Percentiles rank a stretch among this genome's conserved stretches.
Conservation (phyloP, 2,888 invertebrate species). For the Malthinus seriepunctatus region DNA sequence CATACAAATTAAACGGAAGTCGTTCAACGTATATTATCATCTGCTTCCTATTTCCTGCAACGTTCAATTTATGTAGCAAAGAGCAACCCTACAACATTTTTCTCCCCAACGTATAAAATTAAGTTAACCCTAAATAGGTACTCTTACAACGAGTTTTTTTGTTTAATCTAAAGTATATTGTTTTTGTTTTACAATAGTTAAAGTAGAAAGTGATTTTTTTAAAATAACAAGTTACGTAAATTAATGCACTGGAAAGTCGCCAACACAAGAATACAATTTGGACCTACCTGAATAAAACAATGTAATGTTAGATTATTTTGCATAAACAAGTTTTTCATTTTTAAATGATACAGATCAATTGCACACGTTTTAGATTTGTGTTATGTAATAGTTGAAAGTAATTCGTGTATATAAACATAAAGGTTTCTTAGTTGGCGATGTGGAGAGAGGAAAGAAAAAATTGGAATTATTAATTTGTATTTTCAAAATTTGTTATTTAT, state of each 20-base stretch:
- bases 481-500: neutral
- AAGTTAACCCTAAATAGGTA: neutral
- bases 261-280: conserved; percentile 4
- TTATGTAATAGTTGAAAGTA: conserved; percentile 2
- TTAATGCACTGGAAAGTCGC: conserved; percentile 7
- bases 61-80: neutral
- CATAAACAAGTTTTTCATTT: conserved; percentile 5
- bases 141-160: neutral
- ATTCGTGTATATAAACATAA: neutral
- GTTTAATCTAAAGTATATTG: neutral
- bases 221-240: conserved; percentile 5
- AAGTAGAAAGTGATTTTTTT: conserved; percentile 5
- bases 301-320: conserved; percentile 4
- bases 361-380: neutral
- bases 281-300: conserved; percentile 4
- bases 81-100: neutral
- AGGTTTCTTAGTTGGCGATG: too few species aligned
- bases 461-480: conserved; percentile 1
- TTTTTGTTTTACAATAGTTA: neutral
- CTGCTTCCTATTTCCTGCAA: conserved; percentile 3
- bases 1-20: conserved; percentile 1
- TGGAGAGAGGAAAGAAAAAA: neutral
- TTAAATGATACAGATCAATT: conserved; percentile 4
- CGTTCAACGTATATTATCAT: neutral
- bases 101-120: neutral